Base-by-base conservation (phyloP, 2,888 invertebrate species). In the Thera obeliscata region DNA sequence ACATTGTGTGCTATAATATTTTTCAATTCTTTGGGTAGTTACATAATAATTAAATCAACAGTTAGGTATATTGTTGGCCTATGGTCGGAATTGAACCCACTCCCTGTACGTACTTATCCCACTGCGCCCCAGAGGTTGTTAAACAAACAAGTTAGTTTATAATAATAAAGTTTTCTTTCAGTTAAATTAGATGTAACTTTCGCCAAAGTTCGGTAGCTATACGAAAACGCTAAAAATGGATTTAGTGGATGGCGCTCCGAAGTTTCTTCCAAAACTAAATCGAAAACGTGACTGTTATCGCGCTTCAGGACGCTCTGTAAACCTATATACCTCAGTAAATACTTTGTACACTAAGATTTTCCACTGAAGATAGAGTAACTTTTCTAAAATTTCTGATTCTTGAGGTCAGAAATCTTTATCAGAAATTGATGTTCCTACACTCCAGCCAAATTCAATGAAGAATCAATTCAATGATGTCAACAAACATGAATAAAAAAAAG, bases 281-380 rank as follows among this genome's bases (percentile, higher is more conserved):
- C 66, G 66, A 69, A 69, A 69, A 69, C 69, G 69, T 69, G 69
- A 66, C 69, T 69, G 63, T 61, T 69, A 69, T 66, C 69, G 60
- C 60, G 63, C 69, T 66, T 61, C 63, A 55, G 48, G 11, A 63
- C 63, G 61, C 56, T 69, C 38, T 54, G 50, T 46, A 63, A 54
- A 59, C 62, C 48, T 60, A 61, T 49, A 12, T 35, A 58, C 22
- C 36, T 56, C 33, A 33, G 7, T 33, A 43, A 36, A 5, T 58
- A 35, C 1, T 52, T 3, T 50, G 22, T 33, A 33, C 33, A 33
- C 43, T 9, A 5, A 38, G 6, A 3, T 50, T 11, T 2, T 33
- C 52, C 9, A 33, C 8, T 22, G 22, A 22, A 22, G 22, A 22
- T 22, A 22, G 52, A 52, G 2, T 52, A 52, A 3, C 38, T 38